A percentile compares a stretch with the other conserved stretches of the same genome.
Conservation (phyloP, 2,888 invertebrate genomes). For the Mimas tiliae region DNA sequence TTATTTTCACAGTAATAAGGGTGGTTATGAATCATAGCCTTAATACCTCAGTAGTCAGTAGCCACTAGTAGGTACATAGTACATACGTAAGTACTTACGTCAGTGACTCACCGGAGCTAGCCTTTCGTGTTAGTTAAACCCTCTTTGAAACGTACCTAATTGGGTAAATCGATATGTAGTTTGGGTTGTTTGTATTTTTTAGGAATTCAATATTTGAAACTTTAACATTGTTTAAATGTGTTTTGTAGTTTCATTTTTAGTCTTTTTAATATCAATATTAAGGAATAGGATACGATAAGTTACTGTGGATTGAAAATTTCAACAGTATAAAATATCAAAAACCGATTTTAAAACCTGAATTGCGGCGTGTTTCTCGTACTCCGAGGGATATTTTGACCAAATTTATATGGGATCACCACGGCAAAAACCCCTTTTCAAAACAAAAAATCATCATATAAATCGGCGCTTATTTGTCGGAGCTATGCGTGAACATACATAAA, state of each 20-base stretch:
- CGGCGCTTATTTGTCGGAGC: no score
- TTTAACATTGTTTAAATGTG: not conserved
- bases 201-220: no score
- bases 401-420: no score
- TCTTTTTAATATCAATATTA: not conserved
- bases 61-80: not conserved
- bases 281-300: not conserved
- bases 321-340: no score
- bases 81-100: conserved; percentile 3
- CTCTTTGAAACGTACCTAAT: conserved; percentile 15
- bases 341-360: no score
- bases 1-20: conserved; percentile 3
- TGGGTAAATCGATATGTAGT: conserved; percentile 20
- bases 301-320: no score
- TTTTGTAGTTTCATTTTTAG: not conserved
- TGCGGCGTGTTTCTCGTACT: no score
- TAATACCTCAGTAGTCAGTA: not conserved
- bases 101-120: conserved; percentile 20
- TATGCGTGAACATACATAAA: no score
- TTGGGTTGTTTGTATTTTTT: conserved; percentile 15
- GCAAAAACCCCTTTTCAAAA: no score
- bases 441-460: no score
- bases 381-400: no score
- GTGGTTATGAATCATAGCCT: not conserved
- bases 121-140: conserved; percentile 22